Evolutionary conservation across 2,888 invertebrate genomes (phyloP), one percentile per base, ranked within the genome.

Genomic region (Parochlus steinenii): DNA sequence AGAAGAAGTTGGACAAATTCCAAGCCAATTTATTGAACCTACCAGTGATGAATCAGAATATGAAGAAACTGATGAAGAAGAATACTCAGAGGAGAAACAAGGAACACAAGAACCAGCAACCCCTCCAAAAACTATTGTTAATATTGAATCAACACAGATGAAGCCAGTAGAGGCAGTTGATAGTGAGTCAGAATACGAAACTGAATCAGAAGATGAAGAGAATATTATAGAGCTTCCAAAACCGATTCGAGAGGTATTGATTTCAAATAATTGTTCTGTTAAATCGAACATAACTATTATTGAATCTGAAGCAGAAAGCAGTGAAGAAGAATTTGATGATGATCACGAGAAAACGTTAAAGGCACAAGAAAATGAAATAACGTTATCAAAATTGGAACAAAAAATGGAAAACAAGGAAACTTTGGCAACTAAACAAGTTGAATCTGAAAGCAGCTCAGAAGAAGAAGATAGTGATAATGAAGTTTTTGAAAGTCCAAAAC

Each of bases 181-280:
- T 33, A 39, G 39, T 16, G 18, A 38, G 5, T 22, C 31, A 3
- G 40, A 42, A 39, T 26, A 33, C 10, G 37, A 39, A 30, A 42
- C 45, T 20, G 45, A 45, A 43, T n/a, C 44, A 41, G 41, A 44
- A 31, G 38, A 43, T 29, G 36, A 47, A 37, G 48, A 47, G 31
- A 34, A 46, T 22, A 31, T 34, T 11, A 43, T 44, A 26, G 46
- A 46, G 31, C 36, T 45, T 33, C 45, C 44, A 33, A 44, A 47
- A 38, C 45, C 46, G 45, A 43, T n/a, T n/a, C n/a, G n/a, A n/a
- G n/a, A n/a, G 37, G 18, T 19, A 18, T 14, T 15, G 25, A 23
- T 23, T 6, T 22, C 38, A 31, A 36, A 40, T 15, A 37, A 39
- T 22, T 15, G 35, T 22, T 23, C 37, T 6, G 14, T 35, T 30